Conservation (phyloP, 2,113 vertebrate genomes). For the Dasyornis broadbenti region DNA sequence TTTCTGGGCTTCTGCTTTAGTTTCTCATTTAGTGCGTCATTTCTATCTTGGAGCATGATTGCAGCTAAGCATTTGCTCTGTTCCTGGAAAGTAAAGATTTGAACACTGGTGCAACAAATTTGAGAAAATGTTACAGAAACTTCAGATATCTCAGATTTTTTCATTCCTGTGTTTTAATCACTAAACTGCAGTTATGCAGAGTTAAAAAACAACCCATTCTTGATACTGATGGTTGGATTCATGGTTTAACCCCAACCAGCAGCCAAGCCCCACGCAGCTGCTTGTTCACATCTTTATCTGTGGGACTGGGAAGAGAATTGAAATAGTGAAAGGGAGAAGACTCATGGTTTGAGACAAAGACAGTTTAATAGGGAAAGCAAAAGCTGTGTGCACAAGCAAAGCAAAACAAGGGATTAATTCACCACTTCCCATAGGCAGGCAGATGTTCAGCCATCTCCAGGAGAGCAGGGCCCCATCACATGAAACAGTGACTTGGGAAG, state of each 20-base stretch:
- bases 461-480: neutral
- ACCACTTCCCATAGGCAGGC: neutral
- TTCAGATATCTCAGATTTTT: neutral
- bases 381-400: neutral
- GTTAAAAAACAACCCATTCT: neutral
- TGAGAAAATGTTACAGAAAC: neutral
- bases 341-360: neutral
- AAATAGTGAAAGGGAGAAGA: neutral
- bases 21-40: neutral
- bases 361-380: neutral
- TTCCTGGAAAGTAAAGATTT: neutral
- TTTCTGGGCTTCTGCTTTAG: neutral
- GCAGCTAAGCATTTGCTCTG: neutral
- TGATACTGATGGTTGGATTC: neutral
- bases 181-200: neutral
- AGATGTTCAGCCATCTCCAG: neutral
- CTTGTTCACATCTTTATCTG: too few relatives aligned
- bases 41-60: neutral
- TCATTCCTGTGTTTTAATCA: neutral
- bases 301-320: neutral
- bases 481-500: fast-evolving
- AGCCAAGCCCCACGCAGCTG: fast-evolving
- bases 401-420: neutral
- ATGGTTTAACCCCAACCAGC: neutral
- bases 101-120: neutral